Evolutionary conservation across 2,113 vertebrate species (phyloP), one percentile per base, ranked within the genome.

Genomic region (Desmodus rotundus): DNA sequence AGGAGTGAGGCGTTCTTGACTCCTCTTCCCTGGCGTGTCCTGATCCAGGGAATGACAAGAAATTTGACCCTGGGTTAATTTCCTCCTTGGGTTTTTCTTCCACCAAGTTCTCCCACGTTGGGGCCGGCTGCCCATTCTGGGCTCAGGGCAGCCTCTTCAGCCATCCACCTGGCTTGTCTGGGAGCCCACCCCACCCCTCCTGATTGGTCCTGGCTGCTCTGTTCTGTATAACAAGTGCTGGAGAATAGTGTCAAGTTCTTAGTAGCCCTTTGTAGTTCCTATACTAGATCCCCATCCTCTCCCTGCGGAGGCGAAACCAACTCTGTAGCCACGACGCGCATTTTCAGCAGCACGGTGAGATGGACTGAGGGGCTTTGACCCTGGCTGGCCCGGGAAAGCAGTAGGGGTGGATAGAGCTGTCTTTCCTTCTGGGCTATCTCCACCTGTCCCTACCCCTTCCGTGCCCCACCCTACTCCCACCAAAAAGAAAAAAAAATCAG

Each of bases 41-140:
- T 50, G 84, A 96, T 96, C 96, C 67, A 67, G 97, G 97, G 96
- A 97, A 98, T 97, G 97, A 98, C 96, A 97, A 97, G 96, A 77
- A 91, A 95, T 97, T 98, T 94, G 97, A 97, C 96, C 97, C 97
- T 97, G 97, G 97, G 81, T 85, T 54, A n/a, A 58, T 70, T 94
- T 36, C 52, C 43, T 96, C 38, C 13, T 80, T 47, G 76, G 84
- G 74, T 83, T 96, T 89, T 54, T 81, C 58, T 92, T 77, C 87
- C 33, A 45, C 22, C 31, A 20, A 36, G 19, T 88, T 84, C 63
- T 89, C 76, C 91, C 33, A 52, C 0, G 7, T 50, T 54, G 45
- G 72, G 58, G 83, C 26, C 50, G 41, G 50, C 94, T 89, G 70
- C 87, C 78, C 83, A 2, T 76, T 87, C 52, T 47, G 68, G 95